phyloP scores from a whole-genome alignment of 2,113 vertebrate genomes.

The Charina bottae region DNA sequence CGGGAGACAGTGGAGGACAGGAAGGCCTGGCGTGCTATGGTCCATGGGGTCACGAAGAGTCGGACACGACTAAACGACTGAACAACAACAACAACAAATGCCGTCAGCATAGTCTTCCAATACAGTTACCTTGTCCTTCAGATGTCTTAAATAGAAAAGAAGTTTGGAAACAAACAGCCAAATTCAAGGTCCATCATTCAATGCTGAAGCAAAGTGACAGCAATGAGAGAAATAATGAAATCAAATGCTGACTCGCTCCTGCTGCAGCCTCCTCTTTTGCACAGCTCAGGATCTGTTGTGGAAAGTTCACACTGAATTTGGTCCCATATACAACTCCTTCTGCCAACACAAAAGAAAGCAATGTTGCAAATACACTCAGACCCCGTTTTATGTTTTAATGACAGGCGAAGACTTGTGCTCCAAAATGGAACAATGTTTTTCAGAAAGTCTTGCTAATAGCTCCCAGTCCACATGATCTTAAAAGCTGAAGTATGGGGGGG shows the following conservation, averaged over 20 bases:
- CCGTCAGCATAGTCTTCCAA: not conserved
- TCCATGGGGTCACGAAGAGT: too few relatives aligned
- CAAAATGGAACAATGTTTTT: conserved; percentile 15
- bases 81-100: too few relatives aligned
- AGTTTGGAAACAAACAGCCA: not conserved
- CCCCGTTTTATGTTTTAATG: not conserved
- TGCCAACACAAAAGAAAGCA: not conserved
- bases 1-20: too few relatives aligned
- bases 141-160: not conserved
- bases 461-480: conserved; percentile 6
- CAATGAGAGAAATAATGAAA: not conserved
- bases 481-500: conserved; percentile 5
- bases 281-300: not conserved
- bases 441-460: not conserved
- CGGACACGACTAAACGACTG: too few relatives aligned
- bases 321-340: not conserved
- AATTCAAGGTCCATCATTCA: not conserved
- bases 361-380: not conserved
- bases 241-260: not conserved
- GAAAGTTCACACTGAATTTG: not conserved
- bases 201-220: not conserved
- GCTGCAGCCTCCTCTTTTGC: not conserved
- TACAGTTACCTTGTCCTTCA: not conserved
- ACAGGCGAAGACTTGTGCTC: not conserved
- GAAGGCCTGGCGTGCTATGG: too few relatives aligned